Evolutionary conservation across 2,888 invertebrate species (phyloP).

Genomic region (Agonum fuliginosum): DNA sequence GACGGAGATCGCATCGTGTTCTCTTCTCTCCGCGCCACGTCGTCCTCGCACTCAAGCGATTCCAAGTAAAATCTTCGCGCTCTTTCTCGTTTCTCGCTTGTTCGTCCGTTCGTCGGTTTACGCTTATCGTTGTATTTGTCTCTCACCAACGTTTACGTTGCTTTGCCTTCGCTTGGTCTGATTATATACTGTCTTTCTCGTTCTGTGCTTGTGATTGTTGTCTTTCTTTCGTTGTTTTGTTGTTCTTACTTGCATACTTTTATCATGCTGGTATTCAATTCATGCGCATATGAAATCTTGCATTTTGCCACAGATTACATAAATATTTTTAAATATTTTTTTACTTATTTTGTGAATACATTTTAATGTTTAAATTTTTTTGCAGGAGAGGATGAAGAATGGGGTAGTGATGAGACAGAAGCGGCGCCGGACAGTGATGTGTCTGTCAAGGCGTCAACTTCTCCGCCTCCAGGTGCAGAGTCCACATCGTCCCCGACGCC

Average conservation of each 20-base stretch:
- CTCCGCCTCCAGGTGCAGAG: slow-evolving; percentile 53
- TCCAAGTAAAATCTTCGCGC: slow-evolving; percentile 40
- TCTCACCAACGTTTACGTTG: slow-evolving; percentile 14
- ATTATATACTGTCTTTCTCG: slow-evolving; percentile 52
- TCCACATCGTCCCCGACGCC: slow-evolving; percentile 65
- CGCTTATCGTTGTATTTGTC: slow-evolving; percentile 54
- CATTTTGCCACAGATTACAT: too few species aligned
- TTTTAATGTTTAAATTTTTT: slow-evolving; percentile 63
- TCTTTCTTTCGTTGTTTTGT: neutral
- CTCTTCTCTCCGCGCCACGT: slow-evolving; percentile 14
- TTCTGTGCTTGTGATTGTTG: slow-evolving; percentile 32
- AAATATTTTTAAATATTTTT: too few species aligned
- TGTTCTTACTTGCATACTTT: slow-evolving; percentile 32
- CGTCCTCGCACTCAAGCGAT: slow-evolving; percentile 6
- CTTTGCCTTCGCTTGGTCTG: slow-evolving; percentile 17
- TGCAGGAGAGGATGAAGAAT: slow-evolving; percentile 81
- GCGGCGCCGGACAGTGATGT: slow-evolving; percentile 70
- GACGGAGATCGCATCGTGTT: slow-evolving; percentile 37
- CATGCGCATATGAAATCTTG: neutral
- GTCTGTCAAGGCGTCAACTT: slow-evolving; percentile 46
- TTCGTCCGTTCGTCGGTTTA: slow-evolving; percentile 28
- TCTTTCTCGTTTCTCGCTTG: slow-evolving; percentile 31
- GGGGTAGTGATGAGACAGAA: slow-evolving; percentile 76
- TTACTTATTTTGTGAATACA: neutral
- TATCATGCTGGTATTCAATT: slow-evolving; percentile 10